phyloP scores from a whole-genome alignment of 1,140 invertebrate genomes.

The Trichoplusia ni region DNA sequence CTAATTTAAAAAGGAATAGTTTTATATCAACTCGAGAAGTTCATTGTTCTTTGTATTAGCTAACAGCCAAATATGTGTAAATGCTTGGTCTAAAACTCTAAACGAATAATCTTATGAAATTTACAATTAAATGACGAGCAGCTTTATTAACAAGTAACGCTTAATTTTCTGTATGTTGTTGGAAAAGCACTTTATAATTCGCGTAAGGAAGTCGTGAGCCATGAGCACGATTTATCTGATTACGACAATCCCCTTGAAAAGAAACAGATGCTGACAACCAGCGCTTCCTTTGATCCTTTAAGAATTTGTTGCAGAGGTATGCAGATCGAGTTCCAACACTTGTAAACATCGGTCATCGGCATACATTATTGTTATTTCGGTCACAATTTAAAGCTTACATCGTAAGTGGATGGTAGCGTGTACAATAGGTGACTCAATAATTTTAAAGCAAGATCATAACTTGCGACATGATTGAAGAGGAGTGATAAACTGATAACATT shows the following conservation, averaged over 20 bases:
- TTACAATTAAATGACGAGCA: too few species aligned
- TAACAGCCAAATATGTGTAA: too few species aligned
- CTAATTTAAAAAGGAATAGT: too few species aligned
- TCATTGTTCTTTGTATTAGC: too few species aligned
- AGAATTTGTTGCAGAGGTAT: constrained; percentile 35
- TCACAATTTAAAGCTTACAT: constrained; percentile 26
- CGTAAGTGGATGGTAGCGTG: not conserved
- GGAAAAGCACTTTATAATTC: constrained; percentile 34
- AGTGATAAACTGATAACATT: not conserved
- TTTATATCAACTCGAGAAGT: too few species aligned
- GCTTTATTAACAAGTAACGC: too few species aligned
- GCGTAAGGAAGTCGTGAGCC: constrained; percentile 54
- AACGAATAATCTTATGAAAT: too few species aligned
- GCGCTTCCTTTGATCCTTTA: constrained; percentile 59
- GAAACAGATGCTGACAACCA: constrained; percentile 54
- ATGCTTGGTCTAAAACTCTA: too few species aligned
- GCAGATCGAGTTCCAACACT: constrained; percentile 24
- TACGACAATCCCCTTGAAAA: constrained; percentile 59
- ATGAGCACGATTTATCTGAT: constrained; percentile 65
- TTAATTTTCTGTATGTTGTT: too few species aligned
- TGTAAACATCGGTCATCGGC: constrained; percentile 43
- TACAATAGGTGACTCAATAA: not conserved
- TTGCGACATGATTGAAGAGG: not conserved
- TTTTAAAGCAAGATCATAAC: not conserved
- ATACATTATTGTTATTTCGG: constrained; percentile 37